Base-by-base conservation (phyloP, 2,113 vertebrate genomes). In the Typhlomys cinereus region DNA sequence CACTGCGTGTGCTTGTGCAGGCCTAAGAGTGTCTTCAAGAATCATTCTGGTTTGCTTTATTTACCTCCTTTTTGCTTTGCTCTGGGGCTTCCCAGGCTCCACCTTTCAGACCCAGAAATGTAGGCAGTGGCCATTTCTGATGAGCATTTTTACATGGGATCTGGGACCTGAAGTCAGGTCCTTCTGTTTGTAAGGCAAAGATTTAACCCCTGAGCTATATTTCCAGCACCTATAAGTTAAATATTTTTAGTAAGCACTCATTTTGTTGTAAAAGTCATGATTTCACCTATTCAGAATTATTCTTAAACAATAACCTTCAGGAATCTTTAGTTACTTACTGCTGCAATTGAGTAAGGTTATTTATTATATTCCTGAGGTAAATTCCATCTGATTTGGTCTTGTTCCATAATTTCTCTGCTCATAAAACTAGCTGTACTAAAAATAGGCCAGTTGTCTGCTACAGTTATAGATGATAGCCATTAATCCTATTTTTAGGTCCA, bases 401-500 rank as follows among this genome's bases (percentile, higher is more conserved):
- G 41, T 66, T 92, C 48, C 48, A 54, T 31, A 82, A 67, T 61
- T 64, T 84, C 36, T 81, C 70, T 74, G 36, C 25, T 91, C 66
- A 86, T 78, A 85, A 91, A 85, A 82, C 21, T 76, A 69, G 25
- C 31, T 57, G 50, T 70, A 44, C 48, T 91, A 91, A 94, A 90
- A 88, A 93, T 85, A 88, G 14, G 46, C 23, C 69, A 69, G 44
- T 9, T 88, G 66, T n/a, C 80, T 39, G 50, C 64, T 86, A 83
- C 20, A 87, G 66, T 41, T 50, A 87, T 31, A 52, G 23, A 81
- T 31, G 50, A 79, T 84, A 25, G n/a, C 17, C 84, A 29, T 48
- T 79, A n/a, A n/a, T n/a, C n/a, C 85, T 85, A 64, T 81, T 92
- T 90, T 89, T 92, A 91, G 57, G 41, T 71, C 13, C 31, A 89